Conservation (phyloP, 1,140 invertebrate species). For the Drosophila carrolli region DNA sequence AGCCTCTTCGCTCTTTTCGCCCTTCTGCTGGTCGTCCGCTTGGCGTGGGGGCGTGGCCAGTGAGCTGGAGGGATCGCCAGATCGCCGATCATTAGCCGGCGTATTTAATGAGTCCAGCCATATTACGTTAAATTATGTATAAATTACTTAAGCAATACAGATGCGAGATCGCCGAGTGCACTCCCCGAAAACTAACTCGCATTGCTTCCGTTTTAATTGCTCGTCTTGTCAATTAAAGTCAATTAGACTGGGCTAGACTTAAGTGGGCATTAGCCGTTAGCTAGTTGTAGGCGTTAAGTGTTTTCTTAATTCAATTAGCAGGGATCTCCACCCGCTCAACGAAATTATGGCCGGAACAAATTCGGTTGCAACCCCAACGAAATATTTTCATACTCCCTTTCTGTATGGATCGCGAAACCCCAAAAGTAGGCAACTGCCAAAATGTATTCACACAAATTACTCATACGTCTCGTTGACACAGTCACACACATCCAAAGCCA, state of each 20-base stretch:
- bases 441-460: conserved; percentile 1
- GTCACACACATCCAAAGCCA: conserved; percentile 33
- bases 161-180: conserved; percentile 12
- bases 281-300: conserved; percentile 72
- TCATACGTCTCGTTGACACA: conserved; percentile 46
- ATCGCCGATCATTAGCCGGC: conserved; percentile 10
- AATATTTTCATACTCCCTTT: not conserved
- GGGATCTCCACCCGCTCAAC: conserved; percentile 20
- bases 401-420: not conserved
- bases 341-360: conserved; percentile 21
- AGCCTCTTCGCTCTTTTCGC: conserved; percentile 27
- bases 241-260: conserved; percentile 54
- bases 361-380: not conserved
- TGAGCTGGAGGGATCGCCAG: conserved; percentile 8
- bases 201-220: conserved; percentile 69
- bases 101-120: conserved; percentile 68
- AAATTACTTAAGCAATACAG: conserved; percentile 67
- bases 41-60: conserved; percentile 36
- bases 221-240: conserved; percentile 69
- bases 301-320: conserved; percentile 74
- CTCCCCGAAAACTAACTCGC: conserved; percentile 37
- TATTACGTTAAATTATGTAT: conserved; percentile 73
- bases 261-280: conserved; percentile 41
- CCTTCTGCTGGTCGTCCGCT: conserved; percentile 26
- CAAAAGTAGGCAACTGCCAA: conserved; percentile 46